A percentile compares a stretch with the other conserved stretches of the same genome.
These are phyloP conservation scores for Plebejus melissa DNA, from an alignment of 2,888 invertebrate genomes.

Conservation along the genomic window DNA sequence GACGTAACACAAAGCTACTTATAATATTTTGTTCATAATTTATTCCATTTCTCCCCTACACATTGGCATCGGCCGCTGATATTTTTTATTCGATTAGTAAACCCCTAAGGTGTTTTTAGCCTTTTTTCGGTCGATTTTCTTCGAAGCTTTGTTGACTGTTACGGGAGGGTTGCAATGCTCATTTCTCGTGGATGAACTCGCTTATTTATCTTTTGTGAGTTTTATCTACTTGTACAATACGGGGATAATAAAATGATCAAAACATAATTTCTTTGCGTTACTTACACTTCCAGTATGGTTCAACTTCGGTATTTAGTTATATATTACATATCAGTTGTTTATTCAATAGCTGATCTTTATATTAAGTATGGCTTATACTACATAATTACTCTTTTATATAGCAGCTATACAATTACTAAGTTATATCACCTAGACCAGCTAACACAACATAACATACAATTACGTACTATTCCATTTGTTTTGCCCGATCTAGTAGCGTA, in stretches of 20 bases:
- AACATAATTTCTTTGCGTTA: neutral
- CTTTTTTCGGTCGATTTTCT: slow-evolving; percentile 80
- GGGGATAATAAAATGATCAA: neutral
- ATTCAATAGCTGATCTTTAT: neutral
- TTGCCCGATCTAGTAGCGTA: slow-evolving; percentile 11
- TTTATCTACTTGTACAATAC: slow-evolving; percentile 31
- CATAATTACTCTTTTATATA: neutral
- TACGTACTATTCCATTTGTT: slow-evolving; percentile 17
- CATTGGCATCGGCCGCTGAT: slow-evolving; percentile 79
- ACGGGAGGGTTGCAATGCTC: slow-evolving; percentile 72
- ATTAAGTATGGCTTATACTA: neutral
- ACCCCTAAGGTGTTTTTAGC: slow-evolving; percentile 81
- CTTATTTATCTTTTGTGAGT: slow-evolving; percentile 59
- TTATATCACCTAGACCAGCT: slow-evolving; percentile 1
- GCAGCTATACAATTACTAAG: neutral
- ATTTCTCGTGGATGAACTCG: slow-evolving; percentile 75
- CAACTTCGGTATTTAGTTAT: neutral
- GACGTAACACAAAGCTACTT: slow-evolving; percentile 71
- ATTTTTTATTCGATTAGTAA: slow-evolving; percentile 81
- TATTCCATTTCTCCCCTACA: slow-evolving; percentile 76
- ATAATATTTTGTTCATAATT: slow-evolving; percentile 78
- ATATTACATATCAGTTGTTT: neutral
- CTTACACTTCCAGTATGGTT: neutral
- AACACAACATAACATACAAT: slow-evolving; percentile 24
- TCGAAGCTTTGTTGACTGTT: slow-evolving; percentile 79